Base-by-base conservation (phyloP, 2,797 vertebrate genomes). In the Darevskia mixta region DNA sequence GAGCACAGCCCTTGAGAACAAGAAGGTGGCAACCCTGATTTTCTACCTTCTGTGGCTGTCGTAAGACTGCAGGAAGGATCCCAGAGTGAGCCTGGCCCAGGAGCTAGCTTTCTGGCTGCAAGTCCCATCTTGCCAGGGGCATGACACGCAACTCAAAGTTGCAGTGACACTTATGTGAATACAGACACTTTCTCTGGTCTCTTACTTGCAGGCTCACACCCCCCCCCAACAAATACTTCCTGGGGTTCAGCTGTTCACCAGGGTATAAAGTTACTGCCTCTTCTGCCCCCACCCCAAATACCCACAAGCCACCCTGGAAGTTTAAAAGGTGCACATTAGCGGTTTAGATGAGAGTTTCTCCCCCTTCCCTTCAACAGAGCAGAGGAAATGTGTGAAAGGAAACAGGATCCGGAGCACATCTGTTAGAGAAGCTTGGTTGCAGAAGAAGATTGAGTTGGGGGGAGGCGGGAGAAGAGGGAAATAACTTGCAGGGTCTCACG, bases 301-400 rank as follows among this genome's bases (percentile, higher is more conserved):
- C 67, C 0, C 20, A 27, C 85, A 89, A 43, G 86, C 69, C 0
- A 0, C 3, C 58, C 29, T 58, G 67, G 11, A 49, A 49, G 75
- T 8, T 0, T 17, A 23, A 11, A 45, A 5, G 67, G 38, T 71
- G 35, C 83, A 29, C 87, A 87, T 69, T 82, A 49, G 23, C 43
- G 20, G 1, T 32, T 18, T 76, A 13, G 76, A 20, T 20, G 38
- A 86, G 90, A 78, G 25, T 67, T 77, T 83, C 86, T 38, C 91
- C 91, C 88, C 86, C 75, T 81, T 87, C 91, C 41, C 84, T 90
- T 86, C 88, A 72, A 89, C 13, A 87, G 45, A 69, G 49, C 64
- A 5, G 71, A 88, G 3, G 25, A 17, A 23, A 79, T 32, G 25
- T 8, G 2, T 7, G 8, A 41, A 45, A 79, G 10, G 86, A 91